Base-by-base conservation (phyloP, 2,113 vertebrate genomes). In the Sebastes schlegelii region DNA sequence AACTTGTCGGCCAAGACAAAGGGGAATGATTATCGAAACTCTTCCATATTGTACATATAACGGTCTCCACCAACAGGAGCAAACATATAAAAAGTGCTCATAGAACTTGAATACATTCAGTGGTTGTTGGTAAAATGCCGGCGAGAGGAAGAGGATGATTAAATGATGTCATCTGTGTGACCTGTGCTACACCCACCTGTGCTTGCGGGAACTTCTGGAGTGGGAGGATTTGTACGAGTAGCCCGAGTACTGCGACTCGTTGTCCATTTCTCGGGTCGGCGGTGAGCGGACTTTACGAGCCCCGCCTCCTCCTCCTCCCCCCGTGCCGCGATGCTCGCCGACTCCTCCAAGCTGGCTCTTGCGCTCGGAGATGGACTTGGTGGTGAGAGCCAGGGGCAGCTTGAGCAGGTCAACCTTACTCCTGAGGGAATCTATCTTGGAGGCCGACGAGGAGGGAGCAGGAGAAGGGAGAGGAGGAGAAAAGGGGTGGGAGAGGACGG, bases 381-480 rank as follows among this genome's bases (percentile, higher is more conserved):
- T 92, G 68, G 95, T 94, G 82, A 99, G 96, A 84, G 96, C 94
- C 86, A 99, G 91, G 42, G 98, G 98, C 95, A 96, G 96, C 95
- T 96, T 97, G 94, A 98, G 93, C 90, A 99, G 96, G 86, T 99
- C 98, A 89, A 99, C 98, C 4, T 97, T 98, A 86, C 96, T 97
- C 97, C 96, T 97, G 96, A 99, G 95, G 96, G 98, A 97, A 97
- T 99, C 97, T 98, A 99, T 99, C 95, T 97, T 99, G 98, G 96
- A 97, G 90, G 94, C 93, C 86, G 92, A 89, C 1, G 91, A 55
- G 80, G 74, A 79, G 52, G 91, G 80, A 77, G 74, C 77, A 77
- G 89, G 70, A 60, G 93, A 95, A 94, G 90, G 87, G 80, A 12
- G 70, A 57, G 74, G 66, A 52, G 68, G 64, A 83, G 80, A 23